A percentile compares a stretch with the other conserved stretches of the same genome.
phyloP scores from a whole-genome alignment of 2,888 invertebrate genomes.

The Pimpla rufipes region DNA sequence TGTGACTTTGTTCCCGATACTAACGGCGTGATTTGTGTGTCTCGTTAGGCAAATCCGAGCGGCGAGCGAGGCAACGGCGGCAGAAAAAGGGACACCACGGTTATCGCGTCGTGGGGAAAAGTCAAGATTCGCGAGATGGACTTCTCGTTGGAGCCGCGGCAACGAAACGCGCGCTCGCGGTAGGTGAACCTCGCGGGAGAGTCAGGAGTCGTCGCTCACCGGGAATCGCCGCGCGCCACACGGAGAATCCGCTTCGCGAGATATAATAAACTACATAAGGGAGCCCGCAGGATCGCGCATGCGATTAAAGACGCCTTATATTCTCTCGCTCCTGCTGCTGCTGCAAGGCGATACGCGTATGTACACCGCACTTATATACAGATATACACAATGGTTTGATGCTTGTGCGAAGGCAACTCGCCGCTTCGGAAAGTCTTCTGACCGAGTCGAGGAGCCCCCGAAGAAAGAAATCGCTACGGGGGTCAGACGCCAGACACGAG shows the following conservation, averaged over 20 bases:
- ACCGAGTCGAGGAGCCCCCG: background rate
- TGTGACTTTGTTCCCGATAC: background rate
- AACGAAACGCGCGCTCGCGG: no score
- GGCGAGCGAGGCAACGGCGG: background rate
- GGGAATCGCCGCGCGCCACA: conserved; percentile 22
- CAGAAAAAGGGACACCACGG: background rate
- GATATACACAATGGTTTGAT: background rate
- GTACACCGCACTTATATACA: conserved; percentile 9
- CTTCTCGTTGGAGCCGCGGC: background rate
- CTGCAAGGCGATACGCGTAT: conserved; percentile 42
- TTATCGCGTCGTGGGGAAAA: conserved; percentile 3
- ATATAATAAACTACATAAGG: conserved; percentile 72
- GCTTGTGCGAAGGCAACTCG: conserved; percentile 13
- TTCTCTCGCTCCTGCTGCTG: conserved; percentile 42
- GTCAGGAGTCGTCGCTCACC: conserved; percentile 24
- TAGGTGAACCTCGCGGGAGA: conserved; percentile 17
- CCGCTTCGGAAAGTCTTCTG: conserved; percentile 2
- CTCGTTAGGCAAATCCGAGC: conserved; percentile 12
- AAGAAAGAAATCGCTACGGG: conserved; percentile 2
- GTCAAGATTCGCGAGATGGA: conserved; percentile 26
- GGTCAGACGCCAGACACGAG: background rate
- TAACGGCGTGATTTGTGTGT: conserved; percentile 7
- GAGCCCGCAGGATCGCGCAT: conserved; percentile 70
- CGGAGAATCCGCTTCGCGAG: conserved; percentile 65
- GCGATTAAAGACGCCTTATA: conserved; percentile 66